Base-by-base conservation (phyloP, 1,140 invertebrate species). In the Eumeta japonica region DNA sequence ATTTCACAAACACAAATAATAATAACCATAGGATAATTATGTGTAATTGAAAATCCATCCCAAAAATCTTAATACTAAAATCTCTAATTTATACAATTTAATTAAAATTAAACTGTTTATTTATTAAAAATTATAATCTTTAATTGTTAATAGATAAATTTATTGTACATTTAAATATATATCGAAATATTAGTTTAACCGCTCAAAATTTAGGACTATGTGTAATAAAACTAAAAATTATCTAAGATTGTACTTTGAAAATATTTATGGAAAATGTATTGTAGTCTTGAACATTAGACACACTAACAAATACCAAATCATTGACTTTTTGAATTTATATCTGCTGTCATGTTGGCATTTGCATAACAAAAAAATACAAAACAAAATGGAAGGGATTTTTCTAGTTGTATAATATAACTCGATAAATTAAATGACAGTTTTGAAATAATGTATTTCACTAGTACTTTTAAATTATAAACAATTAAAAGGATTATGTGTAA, bases 101-200 rank as follows among this genome's bases (percentile, higher is more conserved):
- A 24, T 39, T n/a, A 10, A 28, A 36, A 17, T 16, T 13, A 37
- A 31, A 5, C 20, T 24, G 20, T n/a, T 24, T 24, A 24, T n/a
- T 24, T 24, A 24, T 24, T 7, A 7, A 24, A 24, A 7, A 24
- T 7, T 24, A 24, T 24, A 24, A 24, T 24, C n/a, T n/a, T n/a
- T n/a, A n/a, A n/a, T n/a, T n/a, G 46, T 54, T 44, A 61, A 55
- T 1, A 63, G 51, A 47, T 72, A 55, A 24, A 47, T 51, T 17
- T 43, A 30, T 37, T 55, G 11, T 16, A 19, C 2, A 16, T 15
- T 43, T 16, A 35, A 34, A n/a, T n/a, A n/a, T n/a, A n/a, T n/a
- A n/a, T n/a, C n/a, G n/a, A n/a, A n/a, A n/a, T n/a, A n/a, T n/a
- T n/a, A n/a, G n/a, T n/a, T n/a, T n/a, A n/a, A n/a, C n/a, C n/a